Conservation (phyloP, 2,113 vertebrate genomes). For the Telmatochromis sp. region DNA sequence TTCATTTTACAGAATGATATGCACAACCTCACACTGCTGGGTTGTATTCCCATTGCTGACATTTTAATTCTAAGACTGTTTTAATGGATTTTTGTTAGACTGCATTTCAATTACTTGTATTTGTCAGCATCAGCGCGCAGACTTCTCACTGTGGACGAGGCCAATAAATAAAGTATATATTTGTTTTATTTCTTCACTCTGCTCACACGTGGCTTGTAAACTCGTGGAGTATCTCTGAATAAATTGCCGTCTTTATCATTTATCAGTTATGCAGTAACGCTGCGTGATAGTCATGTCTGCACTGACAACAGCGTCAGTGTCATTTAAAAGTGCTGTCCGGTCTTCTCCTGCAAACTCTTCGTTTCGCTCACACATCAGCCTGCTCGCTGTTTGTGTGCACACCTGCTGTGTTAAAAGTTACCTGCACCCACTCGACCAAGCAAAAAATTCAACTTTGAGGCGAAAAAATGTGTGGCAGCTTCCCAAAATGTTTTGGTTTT, state of each 20-base stretch:
- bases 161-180: neutral
- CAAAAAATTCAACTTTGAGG: neutral
- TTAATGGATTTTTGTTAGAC: neutral
- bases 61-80: neutral
- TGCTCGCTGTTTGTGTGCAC: neutral
- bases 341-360: neutral
- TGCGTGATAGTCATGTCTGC: neutral
- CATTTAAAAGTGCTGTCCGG: neutral
- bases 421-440: neutral
- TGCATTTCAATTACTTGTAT: neutral
- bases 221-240: neutral
- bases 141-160: neutral
- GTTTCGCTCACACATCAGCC: neutral
- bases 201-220: neutral
- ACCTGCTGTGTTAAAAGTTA: neutral
- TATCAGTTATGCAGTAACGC: neutral
- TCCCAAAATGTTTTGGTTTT: neutral
- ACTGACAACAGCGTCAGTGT: neutral
- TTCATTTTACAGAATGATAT: neutral
- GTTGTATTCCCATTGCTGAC: neutral
- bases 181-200: neutral
- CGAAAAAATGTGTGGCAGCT: neutral
- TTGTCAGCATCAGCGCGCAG: neutral
- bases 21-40: neutral
- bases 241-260: neutral